Base-by-base conservation (phyloP, 2,113 vertebrate genomes). In the Prunella himalayana region DNA sequence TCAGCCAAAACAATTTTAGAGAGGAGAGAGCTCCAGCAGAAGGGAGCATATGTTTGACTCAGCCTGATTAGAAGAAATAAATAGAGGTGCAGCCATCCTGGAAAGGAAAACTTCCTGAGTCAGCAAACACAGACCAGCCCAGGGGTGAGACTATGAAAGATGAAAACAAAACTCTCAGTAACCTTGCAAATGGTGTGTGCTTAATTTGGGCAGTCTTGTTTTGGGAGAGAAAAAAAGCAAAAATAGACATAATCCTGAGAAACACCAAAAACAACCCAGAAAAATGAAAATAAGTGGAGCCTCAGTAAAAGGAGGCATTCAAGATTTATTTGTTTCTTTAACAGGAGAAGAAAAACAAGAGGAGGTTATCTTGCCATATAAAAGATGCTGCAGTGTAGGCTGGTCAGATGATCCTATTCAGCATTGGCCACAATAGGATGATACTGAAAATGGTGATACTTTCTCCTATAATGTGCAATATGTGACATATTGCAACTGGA, bases 1-100 rank as follows among this genome's bases (percentile, higher is more conserved):
- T 95, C 95, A 93, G 95, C 89, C 95, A 98, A 96, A 97, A 97
- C 85, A 92, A 86, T 95, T 97, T 97, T 66, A 91, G 92, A 78
- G 85, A 64, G 54, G 54, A 93, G 70, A 94, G 84, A 88, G 41
- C 87, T 94, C 82, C 77, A 91, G 80, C 54, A 91, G 86, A 85
- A 77, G 30, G 59, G 81, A 93, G 35, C 61, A 53, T 60, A 50
- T 75, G 73, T 81, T 88, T 96, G 76, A 86, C 96, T 96, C 88
- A 68, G 86, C 82, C 94, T 90, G 90, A 95, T 97, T 97, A 93
- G 86, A 71, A 94, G 96, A 93, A 97, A 94, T 89, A 97, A 97
- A 97, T 87, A 97, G 97, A 97, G 91, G 92, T 25, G 41, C 91
- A 94, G 61, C 70, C 76, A 94, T 88, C 33, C 91, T 86, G 65